phyloP scores from a whole-genome alignment of 1,140 invertebrate species.

The Vollenhovia emeryi region DNA sequence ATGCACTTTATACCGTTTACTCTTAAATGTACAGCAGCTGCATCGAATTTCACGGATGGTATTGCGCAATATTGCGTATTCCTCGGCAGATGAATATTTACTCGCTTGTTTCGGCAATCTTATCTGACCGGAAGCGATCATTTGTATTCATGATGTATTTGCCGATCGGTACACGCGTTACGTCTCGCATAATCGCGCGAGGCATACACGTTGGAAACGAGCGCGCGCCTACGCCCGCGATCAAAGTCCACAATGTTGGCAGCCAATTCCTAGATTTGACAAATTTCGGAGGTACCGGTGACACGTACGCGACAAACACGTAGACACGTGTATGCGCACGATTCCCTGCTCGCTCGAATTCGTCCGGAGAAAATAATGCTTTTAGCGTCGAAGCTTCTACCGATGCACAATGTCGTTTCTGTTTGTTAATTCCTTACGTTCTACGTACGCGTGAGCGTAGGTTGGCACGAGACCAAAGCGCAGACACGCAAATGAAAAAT shows the following conservation, averaged over 20 bases:
- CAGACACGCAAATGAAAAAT: constrained; percentile 12
- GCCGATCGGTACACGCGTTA: constrained; percentile 24
- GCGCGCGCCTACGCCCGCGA: not conserved
- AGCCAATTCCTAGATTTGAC: constrained; percentile 7
- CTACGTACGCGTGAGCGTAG: constrained; percentile 1
- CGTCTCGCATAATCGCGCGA: constrained; percentile 74
- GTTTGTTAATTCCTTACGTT: constrained; percentile 21
- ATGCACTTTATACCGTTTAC: not conserved
- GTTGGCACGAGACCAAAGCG: constrained; percentile 16
- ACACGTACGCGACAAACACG: not conserved
- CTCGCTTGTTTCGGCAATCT: not conserved
- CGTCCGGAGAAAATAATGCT: constrained; percentile 17
- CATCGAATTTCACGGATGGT: too few species aligned
- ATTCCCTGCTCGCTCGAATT: not conserved
- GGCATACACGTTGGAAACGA: constrained; percentile 62
- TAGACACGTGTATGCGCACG: not conserved
- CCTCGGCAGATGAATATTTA: not conserved
- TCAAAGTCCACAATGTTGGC: not conserved
- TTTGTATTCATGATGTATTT: constrained; percentile 50
- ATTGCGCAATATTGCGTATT: constrained; percentile 46
- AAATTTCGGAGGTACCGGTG: not conserved
- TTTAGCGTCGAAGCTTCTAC: not conserved
- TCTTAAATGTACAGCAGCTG: not conserved
- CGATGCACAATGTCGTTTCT: not conserved
- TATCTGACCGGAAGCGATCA: constrained; percentile 47